Evolutionary conservation across 2,113 vertebrate species (phyloP), one percentile per base, ranked within the genome.

Genomic region (Burhinus bistriatus): DNA sequence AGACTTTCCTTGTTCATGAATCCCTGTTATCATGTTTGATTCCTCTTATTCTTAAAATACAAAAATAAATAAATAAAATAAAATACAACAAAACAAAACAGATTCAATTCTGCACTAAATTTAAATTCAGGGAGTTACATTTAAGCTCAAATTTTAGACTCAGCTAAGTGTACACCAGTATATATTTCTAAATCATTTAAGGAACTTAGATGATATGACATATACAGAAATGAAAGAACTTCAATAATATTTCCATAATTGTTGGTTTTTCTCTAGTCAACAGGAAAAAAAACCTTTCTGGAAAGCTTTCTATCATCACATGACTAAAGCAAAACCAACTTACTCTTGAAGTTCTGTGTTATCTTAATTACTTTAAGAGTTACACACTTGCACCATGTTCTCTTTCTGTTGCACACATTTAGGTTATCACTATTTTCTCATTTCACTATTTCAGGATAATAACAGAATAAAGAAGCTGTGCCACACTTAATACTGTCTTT

Each of bases 161-260:
- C 22, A 32, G 15, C 0, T 36, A n/a, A 34, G 3, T 19, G 12
- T 32, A 25, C 2, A 36, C 1, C 2, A 55, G 8, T 12, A 38
- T 18, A 4, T 34, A 61, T 69, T 70, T 70, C 34, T 49, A 84
- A 77, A 62, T 1, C 1, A 13, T 47, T 70, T 57, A 58, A 65
- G 2, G 11, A 83, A 44, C 3, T 78, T 81, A 93, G 81, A 52
- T 27, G 0, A 20, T 44, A 3, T 19, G 7, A 73, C 19, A 47
- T 17, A 49, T 14, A 80, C 7, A 5, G 12, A 42, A 71, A 92
- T n/a, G 6, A 69, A 3, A 66, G 2, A 72, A 54, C 6, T 32
- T 73, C 21, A 71, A 3, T 47, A 87, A 45, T 3, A n/a, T 65
- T 44, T 76, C 1, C 4, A 23, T 55, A 30, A 22, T 6, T 79